Conservation (phyloP, 1,140 invertebrate genomes). For the Stenopsyche tienmushanensis region DNA sequence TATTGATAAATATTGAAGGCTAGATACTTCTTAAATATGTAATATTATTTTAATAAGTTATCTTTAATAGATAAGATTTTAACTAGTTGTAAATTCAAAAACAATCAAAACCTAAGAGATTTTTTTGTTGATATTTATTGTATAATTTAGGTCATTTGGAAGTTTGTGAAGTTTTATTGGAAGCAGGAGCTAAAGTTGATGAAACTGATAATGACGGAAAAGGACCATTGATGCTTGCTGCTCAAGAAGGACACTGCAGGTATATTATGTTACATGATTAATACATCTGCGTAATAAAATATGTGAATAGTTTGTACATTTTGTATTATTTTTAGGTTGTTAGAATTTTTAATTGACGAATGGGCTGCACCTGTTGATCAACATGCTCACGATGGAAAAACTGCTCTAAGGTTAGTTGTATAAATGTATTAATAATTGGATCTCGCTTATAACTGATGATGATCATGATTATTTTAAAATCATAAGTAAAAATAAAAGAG, state of each 20-base stretch:
- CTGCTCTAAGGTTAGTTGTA: slow-evolving; percentile 72
- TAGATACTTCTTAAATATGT: not conserved
- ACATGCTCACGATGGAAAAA: slow-evolving; percentile 90
- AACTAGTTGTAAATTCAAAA: not conserved
- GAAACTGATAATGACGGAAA: slow-evolving; percentile 94
- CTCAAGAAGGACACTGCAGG: slow-evolving; percentile 80
- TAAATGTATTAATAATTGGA: not conserved
- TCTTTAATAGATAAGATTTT: not conserved
- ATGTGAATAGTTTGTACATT: not conserved
- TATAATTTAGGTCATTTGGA: slow-evolving; percentile 70
- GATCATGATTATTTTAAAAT: slow-evolving; percentile 10
- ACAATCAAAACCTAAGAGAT: not conserved
- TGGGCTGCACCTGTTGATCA: slow-evolving; percentile 83
- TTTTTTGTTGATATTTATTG: slow-evolving; percentile 3
- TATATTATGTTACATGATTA: slow-evolving; percentile 7
- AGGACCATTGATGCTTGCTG: slow-evolving; percentile 84
- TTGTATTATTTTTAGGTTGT: slow-evolving; percentile 50
- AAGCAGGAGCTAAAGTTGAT: slow-evolving; percentile 89
- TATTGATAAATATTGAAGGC: too few relatives aligned
- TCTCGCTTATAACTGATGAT: slow-evolving; percentile 5
- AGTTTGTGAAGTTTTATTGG: slow-evolving; percentile 82
- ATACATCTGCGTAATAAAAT: slow-evolving; percentile 3
- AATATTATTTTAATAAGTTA: too few relatives aligned
- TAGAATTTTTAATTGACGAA: slow-evolving; percentile 70
- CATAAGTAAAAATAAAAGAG: not conserved